Percentiles rank a stretch among this genome's conserved stretches.
phyloP scores from a whole-genome alignment of 2,888 invertebrate species.

The Tetragonula carbonaria region DNA sequence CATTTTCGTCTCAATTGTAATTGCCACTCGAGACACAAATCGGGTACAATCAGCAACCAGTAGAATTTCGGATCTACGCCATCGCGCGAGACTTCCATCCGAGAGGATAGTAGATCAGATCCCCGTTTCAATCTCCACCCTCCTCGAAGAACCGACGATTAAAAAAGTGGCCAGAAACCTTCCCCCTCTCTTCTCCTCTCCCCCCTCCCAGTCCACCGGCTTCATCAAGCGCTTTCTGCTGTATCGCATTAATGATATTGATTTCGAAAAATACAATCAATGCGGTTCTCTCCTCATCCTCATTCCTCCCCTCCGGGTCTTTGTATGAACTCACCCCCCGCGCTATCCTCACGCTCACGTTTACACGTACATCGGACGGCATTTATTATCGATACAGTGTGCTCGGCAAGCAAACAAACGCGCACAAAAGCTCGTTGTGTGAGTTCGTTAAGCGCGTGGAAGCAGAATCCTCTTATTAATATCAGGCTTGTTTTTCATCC shows the following conservation, averaged over 20 bases:
- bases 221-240: constrained; percentile 80
- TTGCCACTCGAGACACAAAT: not conserved
- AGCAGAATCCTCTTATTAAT: constrained; percentile 75
- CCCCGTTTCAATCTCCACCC: constrained; percentile 9
- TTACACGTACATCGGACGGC: not conserved
- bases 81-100: not conserved
- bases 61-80: not conserved
- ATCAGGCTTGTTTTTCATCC: constrained; percentile 70
- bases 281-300: constrained; percentile 31
- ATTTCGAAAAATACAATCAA: constrained; percentile 81
- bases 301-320: constrained; percentile 6
- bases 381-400: constrained; percentile 29
- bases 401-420: constrained; percentile 14
- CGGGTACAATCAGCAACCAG: not conserved
- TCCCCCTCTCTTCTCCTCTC: constrained; percentile 58
- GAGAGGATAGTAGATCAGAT: not conserved
- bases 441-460: constrained; percentile 63
- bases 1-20: not conserved
- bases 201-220: constrained; percentile 66
- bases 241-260: constrained; percentile 82
- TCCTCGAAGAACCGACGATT: constrained; percentile 41
- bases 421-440: constrained; percentile 43
- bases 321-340: constrained; percentile 35
- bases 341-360: not conserved
- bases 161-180: constrained; percentile 57